Percentiles rank a stretch among this genome's conserved stretches.
Conservation (phyloP, 2,113 vertebrate species). For the Apodemus speciosus region DNA sequence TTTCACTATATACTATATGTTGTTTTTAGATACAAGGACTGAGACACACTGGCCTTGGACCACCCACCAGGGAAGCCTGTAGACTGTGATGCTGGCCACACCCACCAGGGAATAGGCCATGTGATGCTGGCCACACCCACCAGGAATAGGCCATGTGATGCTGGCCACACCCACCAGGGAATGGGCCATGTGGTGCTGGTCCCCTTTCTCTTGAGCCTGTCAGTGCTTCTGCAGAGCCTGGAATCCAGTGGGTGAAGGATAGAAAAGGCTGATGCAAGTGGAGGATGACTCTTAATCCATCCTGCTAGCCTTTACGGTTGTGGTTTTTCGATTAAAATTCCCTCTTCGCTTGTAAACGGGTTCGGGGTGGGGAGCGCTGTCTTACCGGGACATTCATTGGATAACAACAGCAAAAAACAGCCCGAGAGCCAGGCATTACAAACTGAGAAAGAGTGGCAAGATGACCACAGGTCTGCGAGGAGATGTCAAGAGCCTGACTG, state of each 20-base stretch:
- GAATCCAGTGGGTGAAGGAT: fast-evolving
- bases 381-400: neutral
- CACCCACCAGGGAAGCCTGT: neutral
- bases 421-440: neutral
- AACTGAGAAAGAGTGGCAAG: neutral
- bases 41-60: neutral
- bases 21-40: neutral
- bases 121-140: too few relatives aligned
- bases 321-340: neutral
- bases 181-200: too few relatives aligned
- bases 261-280: neutral
- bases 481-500: neutral
- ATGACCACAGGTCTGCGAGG: neutral
- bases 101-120: too few relatives aligned
- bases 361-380: neutral
- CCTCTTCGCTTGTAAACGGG: neutral
- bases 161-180: too few relatives aligned
- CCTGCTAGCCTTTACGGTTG: neutral
- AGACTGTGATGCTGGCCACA: too few relatives aligned
- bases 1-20: neutral
- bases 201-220: neutral
- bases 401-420: neutral
- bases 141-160: too few relatives aligned
- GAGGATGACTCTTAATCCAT: neutral
- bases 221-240: neutral